Conservation (phyloP, 2,113 vertebrate species). For the Anthoscopus minutus region DNA sequence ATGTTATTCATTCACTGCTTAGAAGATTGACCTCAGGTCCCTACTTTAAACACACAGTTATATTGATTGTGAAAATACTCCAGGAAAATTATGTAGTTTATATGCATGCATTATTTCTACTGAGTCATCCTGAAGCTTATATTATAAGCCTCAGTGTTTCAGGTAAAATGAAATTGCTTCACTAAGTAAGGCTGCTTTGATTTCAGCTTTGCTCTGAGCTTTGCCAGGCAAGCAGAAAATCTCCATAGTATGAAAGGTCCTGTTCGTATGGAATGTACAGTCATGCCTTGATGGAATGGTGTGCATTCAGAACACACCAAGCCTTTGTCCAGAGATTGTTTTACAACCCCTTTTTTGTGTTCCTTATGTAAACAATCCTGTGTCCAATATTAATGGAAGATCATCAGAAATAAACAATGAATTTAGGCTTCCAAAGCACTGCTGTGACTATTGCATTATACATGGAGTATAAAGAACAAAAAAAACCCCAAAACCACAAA, state of each 20-base stretch:
- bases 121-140: constrained; percentile 63
- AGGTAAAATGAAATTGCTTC: constrained; percentile 63
- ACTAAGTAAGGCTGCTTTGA: constrained; percentile 50
- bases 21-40: constrained; percentile 63
- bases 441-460: neutral
- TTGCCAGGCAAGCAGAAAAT: constrained; percentile 56
- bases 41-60: constrained; percentile 63
- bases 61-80: constrained; percentile 62
- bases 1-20: constrained; percentile 59
- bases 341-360: neutral
- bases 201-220: constrained; percentile 60
- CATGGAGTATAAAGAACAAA: neutral
- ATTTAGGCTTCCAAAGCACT: neutral
- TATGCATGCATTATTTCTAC: constrained; percentile 63
- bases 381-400: constrained; percentile 5
- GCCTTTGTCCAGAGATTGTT: neutral
- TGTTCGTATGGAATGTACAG: constrained; percentile 25
- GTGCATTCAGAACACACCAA: neutral
- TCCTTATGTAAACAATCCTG: constrained; percentile 1
- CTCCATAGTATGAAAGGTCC: constrained; percentile 5
- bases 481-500: too few relatives aligned
- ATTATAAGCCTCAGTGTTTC: constrained; percentile 64
- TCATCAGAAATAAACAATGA: neutral
- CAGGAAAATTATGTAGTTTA: constrained; percentile 62
- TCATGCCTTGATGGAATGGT: neutral